These are phyloP conservation scores for Apodemia hepburni DNA, from an alignment of 2,888 invertebrate species.

Conservation along the genomic window DNA sequence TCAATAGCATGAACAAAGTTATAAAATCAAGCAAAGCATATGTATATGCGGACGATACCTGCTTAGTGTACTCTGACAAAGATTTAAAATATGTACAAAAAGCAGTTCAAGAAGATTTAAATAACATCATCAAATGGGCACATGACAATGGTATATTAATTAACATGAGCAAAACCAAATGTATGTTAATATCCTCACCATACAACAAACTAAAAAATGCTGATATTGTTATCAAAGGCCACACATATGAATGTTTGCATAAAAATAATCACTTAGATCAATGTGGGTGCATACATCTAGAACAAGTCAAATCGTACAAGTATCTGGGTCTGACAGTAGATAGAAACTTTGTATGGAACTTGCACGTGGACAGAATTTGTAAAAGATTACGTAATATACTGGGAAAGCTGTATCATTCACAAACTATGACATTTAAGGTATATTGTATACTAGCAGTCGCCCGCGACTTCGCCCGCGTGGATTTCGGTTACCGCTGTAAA, in stretches of 20 bases:
- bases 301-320: not conserved
- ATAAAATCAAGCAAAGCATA: not conserved
- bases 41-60: not conserved
- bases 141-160: constrained; percentile 27
- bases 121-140: constrained; percentile 24
- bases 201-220: not conserved
- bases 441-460: too few species aligned
- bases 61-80: not conserved
- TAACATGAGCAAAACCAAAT: constrained; percentile 17
- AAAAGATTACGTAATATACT: not conserved
- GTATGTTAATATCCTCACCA: not conserved
- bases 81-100: constrained; percentile 18
- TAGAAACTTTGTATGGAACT: not conserved
- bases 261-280: constrained; percentile 5
- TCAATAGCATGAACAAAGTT: not conserved
- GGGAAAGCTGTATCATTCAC: too few species aligned
- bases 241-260: constrained; percentile 4
- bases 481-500: too few species aligned
- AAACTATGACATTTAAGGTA: too few species aligned
- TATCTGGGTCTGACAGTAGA: not conserved
- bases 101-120: constrained; percentile 24
- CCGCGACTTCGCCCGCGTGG: too few species aligned
- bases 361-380: not conserved
- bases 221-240: not conserved
- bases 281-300: not conserved